These are phyloP conservation scores for Streblospio benedicti DNA, from an alignment of 1,140 invertebrate genomes.

Conservation along the genomic window DNA sequence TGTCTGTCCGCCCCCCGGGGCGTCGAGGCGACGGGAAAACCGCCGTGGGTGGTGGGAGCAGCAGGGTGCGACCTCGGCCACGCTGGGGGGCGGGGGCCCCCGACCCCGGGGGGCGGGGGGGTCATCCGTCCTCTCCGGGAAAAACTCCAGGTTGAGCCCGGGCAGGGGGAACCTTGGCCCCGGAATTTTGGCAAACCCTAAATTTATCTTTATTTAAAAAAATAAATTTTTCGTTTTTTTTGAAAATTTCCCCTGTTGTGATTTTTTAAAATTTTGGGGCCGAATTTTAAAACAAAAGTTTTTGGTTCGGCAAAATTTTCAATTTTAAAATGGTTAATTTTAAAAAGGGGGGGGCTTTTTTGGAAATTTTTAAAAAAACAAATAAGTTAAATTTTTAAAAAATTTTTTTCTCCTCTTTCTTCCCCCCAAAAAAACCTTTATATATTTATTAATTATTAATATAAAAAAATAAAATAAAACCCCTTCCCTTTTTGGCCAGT, in stretches of 20 bases:
- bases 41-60: conserved; percentile 30
- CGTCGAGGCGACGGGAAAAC: conserved; percentile 28
- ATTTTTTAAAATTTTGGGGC: neutral
- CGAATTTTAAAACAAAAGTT: neutral
- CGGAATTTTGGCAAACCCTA: no score
- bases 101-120: neutral
- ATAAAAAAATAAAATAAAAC: neutral
- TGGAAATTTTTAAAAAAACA: no score
- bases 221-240: conserved; percentile 21
- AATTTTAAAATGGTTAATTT: no score
- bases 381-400: no score
- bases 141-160: conserved; percentile 46
- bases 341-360: no score
- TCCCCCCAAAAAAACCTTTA: no score
- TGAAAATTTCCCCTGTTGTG: conserved; percentile 17
- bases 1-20: neutral
- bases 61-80: conserved; percentile 24
- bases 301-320: neutral
- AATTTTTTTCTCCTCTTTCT: no score
- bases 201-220: no score
- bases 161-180: no score
- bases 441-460: no score
- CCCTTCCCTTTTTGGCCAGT: neutral
- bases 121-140: conserved; percentile 11
- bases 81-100: conserved; percentile 16